phyloP scores from a whole-genome alignment of 2,888 invertebrate genomes.

The Branchipolynoe longqiensis region DNA sequence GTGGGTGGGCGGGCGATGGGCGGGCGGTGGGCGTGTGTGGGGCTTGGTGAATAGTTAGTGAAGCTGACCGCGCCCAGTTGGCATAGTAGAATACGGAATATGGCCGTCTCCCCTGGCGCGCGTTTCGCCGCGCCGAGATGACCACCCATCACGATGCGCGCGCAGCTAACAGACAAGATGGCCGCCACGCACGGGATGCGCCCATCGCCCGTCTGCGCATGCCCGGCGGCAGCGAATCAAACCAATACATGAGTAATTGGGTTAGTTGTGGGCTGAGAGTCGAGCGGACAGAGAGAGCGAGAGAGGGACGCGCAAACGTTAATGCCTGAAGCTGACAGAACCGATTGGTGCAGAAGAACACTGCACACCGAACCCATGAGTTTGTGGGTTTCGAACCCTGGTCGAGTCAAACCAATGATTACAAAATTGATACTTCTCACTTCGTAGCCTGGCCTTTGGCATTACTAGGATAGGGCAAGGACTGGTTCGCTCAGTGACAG shows the following conservation, averaged over 20 bases:
- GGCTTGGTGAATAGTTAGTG: too few species aligned
- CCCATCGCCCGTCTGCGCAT: constrained; percentile 37
- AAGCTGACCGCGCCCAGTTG: background rate
- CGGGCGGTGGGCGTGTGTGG: too few species aligned
- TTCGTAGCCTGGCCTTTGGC: too few species aligned
- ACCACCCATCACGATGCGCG: background rate
- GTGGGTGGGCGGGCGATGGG: too few species aligned
- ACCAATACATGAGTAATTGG: constrained; percentile 53
- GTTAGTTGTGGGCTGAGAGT: constrained; percentile 53
- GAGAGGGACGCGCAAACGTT: background rate
- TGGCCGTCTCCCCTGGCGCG: constrained; percentile 16
- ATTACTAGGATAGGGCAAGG: too few species aligned
- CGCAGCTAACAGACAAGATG: background rate
- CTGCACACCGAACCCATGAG: too few species aligned
- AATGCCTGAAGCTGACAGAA: background rate
- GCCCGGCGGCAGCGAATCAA: constrained; percentile 1
- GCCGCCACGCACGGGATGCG: constrained; percentile 1
- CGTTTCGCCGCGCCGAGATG: background rate
- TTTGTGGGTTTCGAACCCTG: too few species aligned
- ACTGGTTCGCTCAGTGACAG: too few species aligned
- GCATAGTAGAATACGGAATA: constrained; percentile 20
- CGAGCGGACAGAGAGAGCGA: background rate
- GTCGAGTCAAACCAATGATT: too few species aligned
- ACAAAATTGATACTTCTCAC: too few species aligned
- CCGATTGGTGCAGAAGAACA: too few species aligned